phyloP scores from a whole-genome alignment of 2,888 invertebrate species.

The Ellobium chinense region DNA sequence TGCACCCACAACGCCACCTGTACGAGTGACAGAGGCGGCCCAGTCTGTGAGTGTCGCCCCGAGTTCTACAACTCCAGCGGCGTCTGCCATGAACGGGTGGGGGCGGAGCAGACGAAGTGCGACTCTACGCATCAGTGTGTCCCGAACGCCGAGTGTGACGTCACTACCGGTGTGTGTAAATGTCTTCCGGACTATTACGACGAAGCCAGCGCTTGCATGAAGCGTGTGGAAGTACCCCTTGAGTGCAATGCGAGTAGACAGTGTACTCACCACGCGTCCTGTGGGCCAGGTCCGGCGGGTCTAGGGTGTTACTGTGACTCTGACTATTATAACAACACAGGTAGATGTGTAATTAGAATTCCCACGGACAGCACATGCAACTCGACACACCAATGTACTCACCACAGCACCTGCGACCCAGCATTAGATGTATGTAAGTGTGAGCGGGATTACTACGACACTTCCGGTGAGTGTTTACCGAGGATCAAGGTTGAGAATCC shows the following conservation, averaged over 20 bases:
- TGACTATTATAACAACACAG: slow-evolving; percentile 17
- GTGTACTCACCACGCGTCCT: slow-evolving; percentile 4
- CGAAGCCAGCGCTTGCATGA: not conserved
- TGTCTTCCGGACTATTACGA: slow-evolving; percentile 15
- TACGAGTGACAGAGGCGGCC: slow-evolving; percentile 24
- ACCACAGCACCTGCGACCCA: not conserved
- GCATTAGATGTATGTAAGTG: slow-evolving; percentile 5
- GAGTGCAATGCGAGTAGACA: not conserved
- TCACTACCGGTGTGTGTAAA: slow-evolving; percentile 4
- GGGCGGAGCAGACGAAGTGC: slow-evolving; percentile 12
- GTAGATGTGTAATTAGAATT: not conserved
- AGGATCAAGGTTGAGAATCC: not conserved
- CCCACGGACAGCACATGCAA: not conserved
- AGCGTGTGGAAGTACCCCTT: not conserved
- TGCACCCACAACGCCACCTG: slow-evolving; percentile 12
- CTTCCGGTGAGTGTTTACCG: slow-evolving; percentile 19
- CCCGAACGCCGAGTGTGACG: slow-evolving; percentile 40
- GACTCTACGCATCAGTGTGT: slow-evolving; percentile 25
- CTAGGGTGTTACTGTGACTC: slow-evolving; percentile 12
- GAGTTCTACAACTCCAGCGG: slow-evolving; percentile 45
- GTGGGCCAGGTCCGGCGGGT: not conserved
- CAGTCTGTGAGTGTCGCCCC: slow-evolving; percentile 43
- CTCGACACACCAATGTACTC: slow-evolving; percentile 18
- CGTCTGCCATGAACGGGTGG: slow-evolving; percentile 17
- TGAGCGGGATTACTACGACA: not conserved